Base-by-base conservation (phyloP, 1,140 invertebrate genomes). In the Cydia pomonella region DNA sequence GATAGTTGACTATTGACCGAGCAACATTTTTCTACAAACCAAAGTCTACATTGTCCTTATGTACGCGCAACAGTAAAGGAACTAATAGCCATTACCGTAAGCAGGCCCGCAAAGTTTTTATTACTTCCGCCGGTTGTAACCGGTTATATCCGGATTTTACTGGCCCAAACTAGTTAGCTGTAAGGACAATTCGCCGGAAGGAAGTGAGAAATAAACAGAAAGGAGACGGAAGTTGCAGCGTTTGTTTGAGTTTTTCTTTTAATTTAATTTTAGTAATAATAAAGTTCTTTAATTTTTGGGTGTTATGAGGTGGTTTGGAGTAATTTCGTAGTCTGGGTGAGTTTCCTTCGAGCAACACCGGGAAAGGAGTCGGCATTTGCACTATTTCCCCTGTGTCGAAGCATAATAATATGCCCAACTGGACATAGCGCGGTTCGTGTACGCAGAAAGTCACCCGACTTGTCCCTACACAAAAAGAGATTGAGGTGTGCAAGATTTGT, bases 161-260 rank as follows among this genome's bases (percentile, higher is more conserved):
- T 7, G 50, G 78, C 74, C 75, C 63, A 76, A 82, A 84, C 80
- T 82, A 84, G 80, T 84, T 83, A 76, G 80, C 82, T 83, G 77
- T 62, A 5, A 44, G 77, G 81, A 84, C 80, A 82, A 80, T 79
- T 80, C 77, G 74, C 63, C 21, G 53, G 53, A 59, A 18, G 50
- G 50, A 53, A 23, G 53, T 59, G 53, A 23, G n/a, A 50, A 50
- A 12, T 59, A 23, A 59, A 59, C 7, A 10, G 53, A 23, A 44
- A 44, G 41, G 13, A 44, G 13, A 44, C 41, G 41, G 41, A 44
- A 44, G 41, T 9, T 59, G 53, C 0, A 12, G 9, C 2, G 10
- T 21, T n/a, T 59, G 9, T 59, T 59, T 53, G 50, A 23, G 16
- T n/a, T 59, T 59, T 59, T 4, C 1, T 21, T 23, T 12, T 59